A percentile compares a stretch with the other conserved stretches of the same genome.
Evolutionary conservation across 2,797 vertebrate genomes (phyloP).

Genomic region (Pseudotriccus pelzelni): DNA sequence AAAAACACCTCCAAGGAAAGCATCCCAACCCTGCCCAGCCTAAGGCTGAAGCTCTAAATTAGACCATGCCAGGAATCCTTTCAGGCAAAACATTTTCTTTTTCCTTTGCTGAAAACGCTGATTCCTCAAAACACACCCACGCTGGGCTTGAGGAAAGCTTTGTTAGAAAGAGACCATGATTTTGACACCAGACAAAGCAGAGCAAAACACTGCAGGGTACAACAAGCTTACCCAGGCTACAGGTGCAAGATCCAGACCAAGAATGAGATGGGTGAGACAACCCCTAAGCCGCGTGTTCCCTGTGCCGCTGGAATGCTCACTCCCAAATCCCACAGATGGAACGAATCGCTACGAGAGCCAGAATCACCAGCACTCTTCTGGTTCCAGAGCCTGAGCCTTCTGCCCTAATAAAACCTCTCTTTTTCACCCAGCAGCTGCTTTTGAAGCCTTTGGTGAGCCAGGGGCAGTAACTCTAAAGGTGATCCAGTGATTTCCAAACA

Average conservation of each 20-base stretch:
- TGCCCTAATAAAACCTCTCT: background rate
- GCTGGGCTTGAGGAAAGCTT: background rate
- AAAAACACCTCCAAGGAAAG: background rate
- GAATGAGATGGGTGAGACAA: fast-evolving
- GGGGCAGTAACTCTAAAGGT: background rate
- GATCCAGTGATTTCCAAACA: background rate
- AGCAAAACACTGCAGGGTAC: fast-evolving
- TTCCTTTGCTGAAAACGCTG: background rate
- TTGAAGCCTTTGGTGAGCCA: background rate
- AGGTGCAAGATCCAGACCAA: fast-evolving
- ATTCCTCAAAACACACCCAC: background rate
- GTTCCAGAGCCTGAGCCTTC: background rate
- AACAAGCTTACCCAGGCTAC: fast-evolving
- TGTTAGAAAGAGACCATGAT: background rate
- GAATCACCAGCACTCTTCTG: background rate
- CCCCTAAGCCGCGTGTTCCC: fast-evolving
- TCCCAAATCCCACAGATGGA: background rate
- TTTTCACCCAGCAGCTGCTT: fast-evolving
- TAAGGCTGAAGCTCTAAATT: background rate
- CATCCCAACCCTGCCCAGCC: background rate
- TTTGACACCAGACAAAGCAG: background rate
- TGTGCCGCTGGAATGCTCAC: fast-evolving
- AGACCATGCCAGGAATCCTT: background rate
- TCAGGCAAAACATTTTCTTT: background rate
- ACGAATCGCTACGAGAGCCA: fast-evolving